Evolutionary conservation across 2,888 invertebrate genomes (phyloP).

Genomic region (Silvanus unidentatus): DNA sequence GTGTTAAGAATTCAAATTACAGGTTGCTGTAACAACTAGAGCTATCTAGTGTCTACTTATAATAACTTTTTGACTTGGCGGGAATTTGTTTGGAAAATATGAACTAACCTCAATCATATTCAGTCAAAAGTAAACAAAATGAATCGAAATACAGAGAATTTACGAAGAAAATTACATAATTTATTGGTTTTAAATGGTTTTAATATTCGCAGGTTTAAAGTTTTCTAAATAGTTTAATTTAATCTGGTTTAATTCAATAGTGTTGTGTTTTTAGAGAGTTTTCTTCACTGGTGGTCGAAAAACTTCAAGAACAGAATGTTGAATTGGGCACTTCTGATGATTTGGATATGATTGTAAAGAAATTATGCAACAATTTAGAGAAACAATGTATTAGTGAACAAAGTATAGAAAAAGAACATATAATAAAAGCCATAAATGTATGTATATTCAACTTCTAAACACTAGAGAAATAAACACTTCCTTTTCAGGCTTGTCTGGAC

Average conservation of each 20-base stretch:
- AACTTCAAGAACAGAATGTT: conserved; percentile 47
- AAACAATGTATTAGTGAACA: conserved; percentile 68
- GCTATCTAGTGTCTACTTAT: no score
- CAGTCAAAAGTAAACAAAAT: background rate
- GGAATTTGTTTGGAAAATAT: no score
- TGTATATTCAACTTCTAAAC: conserved; percentile 2
- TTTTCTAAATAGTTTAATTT: background rate
- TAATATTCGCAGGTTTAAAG: conserved; percentile 54
- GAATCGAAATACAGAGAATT: conserved; percentile 40
- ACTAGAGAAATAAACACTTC: conserved; percentile 8
- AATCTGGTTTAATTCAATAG: conserved; percentile 10
- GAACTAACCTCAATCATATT: no score
- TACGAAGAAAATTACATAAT: conserved; percentile 58
- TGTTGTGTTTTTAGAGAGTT: conserved; percentile 56
- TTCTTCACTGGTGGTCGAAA: conserved; percentile 64
- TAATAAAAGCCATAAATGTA: conserved; percentile 69
- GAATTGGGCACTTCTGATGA: conserved; percentile 53
- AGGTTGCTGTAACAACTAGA: no score
- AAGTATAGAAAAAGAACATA: conserved; percentile 64
- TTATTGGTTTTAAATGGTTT: conserved; percentile 74
- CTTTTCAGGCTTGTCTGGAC: conserved; percentile 52
- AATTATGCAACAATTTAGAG: conserved; percentile 70
- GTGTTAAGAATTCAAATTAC: background rate
- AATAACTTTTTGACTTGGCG: no score
- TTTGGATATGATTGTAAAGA: conserved; percentile 66